These are phyloP conservation scores for Diloba caeruleocephala DNA, from an alignment of 2,888 invertebrate species.

Conservation along the genomic window DNA sequence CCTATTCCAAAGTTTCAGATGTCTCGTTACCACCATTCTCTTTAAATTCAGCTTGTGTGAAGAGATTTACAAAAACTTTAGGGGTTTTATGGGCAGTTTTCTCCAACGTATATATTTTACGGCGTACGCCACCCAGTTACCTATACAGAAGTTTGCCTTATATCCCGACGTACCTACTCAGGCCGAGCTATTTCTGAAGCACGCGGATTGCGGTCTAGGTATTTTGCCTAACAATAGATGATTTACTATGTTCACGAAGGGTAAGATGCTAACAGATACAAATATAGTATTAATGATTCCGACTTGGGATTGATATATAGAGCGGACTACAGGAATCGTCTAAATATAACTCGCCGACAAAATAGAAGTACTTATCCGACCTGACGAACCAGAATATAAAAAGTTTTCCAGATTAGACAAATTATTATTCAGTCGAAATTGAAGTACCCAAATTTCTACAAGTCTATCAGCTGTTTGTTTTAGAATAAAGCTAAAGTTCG, in stretches of 20 bases:
- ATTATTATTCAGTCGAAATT: constrained; percentile 76
- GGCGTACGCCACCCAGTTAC: constrained; percentile 58
- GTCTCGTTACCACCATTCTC: constrained; percentile 36
- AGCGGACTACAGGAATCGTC: constrained; percentile 55
- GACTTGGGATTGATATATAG: constrained; percentile 12
- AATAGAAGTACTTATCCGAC: constrained; percentile 62
- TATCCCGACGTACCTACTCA: constrained; percentile 67
- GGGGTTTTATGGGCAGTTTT: constrained; percentile 66
- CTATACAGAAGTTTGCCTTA: constrained; percentile 59
- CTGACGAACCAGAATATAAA: constrained; percentile 73
- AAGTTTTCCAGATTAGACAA: constrained; percentile 76
- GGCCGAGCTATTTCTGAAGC: constrained; percentile 74
- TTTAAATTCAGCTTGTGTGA: constrained; percentile 37
- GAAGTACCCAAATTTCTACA: constrained; percentile 67
- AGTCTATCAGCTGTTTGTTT: constrained; percentile 39
- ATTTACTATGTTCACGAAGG: constrained; percentile 58
- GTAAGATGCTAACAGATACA: constrained; percentile 45
- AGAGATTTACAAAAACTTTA: constrained; percentile 59
- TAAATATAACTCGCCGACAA: constrained; percentile 57
- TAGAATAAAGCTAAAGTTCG: constrained; percentile 1
- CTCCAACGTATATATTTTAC: constrained; percentile 60
- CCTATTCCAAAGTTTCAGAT: constrained; percentile 32
- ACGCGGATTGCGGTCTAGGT: constrained; percentile 68
- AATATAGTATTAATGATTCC: constrained; percentile 14
- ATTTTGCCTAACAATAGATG: constrained; percentile 73